Base-by-base conservation (phyloP, 2,113 vertebrate genomes). In the Thomomys bottae region DNA sequence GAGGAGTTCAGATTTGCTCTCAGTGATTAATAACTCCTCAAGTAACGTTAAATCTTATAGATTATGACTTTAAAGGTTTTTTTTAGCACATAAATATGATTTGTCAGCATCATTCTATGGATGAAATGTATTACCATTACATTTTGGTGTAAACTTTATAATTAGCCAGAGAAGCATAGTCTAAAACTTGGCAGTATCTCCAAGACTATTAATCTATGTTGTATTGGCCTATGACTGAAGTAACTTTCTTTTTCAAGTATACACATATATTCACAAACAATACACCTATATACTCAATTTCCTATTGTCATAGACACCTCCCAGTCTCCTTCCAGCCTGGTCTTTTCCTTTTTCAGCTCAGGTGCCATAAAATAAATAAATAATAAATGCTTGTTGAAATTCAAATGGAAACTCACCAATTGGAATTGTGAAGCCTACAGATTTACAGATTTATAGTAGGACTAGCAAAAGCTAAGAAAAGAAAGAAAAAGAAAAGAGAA, bases 301-400 rank as follows among this genome's bases (percentile, higher is more conserved):
- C 84, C 26, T 26, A 18, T 12, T 63, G 73, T 79, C 77, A 92
- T 68, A 61, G 32, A 32, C 77, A 28, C 38, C 94, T 15, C 57
- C 86, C 73, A 94, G 79, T 40, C 61, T 63, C 76, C 67, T 2
- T 68, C 95, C 72, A 78, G 26, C 4, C 73, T 72, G 20, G 6
- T 72, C 40, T 3, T 0, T 67, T 54, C 7, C 32, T 71, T 89
- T 84, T 72, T 63, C 28, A 87, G 88, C 72, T 57, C 76, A 54
- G 0, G 0, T 87, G 77, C 79, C 93, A 84, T 95, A 91, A 96
- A 95, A n/a, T n/a, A n/a, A n/a, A n/a, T n/a, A n/a, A n/a, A n/a
- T n/a, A n/a, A n/a, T n/a, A n/a, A 97, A 94, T 71, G 57, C 84
- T 67, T 84, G 32, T 89, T 88, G 90, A 36, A 66, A 84, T 94